A percentile compares a stretch with the other conserved stretches of the same genome.
Conservation (phyloP, 2,113 vertebrate species). For the Collichthys lucidus region DNA sequence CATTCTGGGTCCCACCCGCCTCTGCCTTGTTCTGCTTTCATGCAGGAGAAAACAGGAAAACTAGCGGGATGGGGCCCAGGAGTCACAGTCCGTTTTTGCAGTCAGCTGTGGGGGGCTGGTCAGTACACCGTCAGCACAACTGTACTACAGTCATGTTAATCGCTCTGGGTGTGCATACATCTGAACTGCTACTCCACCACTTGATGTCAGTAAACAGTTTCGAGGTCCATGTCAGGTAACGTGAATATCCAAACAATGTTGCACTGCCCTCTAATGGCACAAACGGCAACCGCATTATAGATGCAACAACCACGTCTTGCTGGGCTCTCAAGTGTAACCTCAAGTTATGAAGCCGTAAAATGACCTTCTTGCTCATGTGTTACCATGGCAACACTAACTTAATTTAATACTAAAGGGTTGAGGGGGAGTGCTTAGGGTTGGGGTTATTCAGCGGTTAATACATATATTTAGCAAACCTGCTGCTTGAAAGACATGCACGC, state of each 20-base stretch:
- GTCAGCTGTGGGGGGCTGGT: conserved; percentile 58
- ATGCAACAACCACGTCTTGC: not conserved
- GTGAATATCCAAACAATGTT: conserved; percentile 43
- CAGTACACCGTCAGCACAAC: conserved; percentile 37
- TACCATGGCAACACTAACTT: not conserved
- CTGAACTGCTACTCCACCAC: conserved; percentile 36
- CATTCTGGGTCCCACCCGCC: conserved; percentile 65
- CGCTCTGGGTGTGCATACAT: conserved; percentile 20
- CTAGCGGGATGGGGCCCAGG: conserved; percentile 56
- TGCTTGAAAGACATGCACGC: not conserved
- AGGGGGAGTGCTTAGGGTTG: too few species aligned
- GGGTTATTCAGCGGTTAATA: not conserved
- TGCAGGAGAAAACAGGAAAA: conserved; percentile 82
- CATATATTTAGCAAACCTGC: not conserved
- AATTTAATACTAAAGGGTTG: not conserved
- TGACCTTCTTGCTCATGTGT: not conserved
- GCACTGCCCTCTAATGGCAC: conserved; percentile 72
- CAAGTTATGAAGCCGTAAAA: conserved; percentile 10
- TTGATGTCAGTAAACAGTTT: conserved; percentile 53
- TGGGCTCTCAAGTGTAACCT: not conserved
- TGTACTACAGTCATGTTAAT: conserved; percentile 37
- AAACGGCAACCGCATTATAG: conserved; percentile 14
- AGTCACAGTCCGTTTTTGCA: conserved; percentile 36
- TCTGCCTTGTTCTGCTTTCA: conserved; percentile 68
- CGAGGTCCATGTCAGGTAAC: conserved; percentile 25